These are phyloP conservation scores for Natator depressus DNA, from an alignment of 2,113 vertebrate genomes.

Conservation along the genomic window DNA sequence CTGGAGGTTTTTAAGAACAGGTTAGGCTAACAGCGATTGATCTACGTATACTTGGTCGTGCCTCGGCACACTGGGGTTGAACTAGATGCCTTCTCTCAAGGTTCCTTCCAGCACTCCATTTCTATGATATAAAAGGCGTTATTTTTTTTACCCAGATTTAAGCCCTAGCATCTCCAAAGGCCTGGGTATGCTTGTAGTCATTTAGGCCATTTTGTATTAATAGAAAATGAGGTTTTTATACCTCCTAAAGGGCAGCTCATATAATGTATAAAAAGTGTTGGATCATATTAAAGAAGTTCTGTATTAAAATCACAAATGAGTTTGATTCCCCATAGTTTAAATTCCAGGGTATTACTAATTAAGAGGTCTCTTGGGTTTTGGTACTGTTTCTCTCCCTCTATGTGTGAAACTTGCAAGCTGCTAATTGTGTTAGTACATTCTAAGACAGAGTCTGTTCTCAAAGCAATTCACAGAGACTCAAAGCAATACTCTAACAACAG, in stretches of 20 bases:
- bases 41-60: neutral
- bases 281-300: too few species aligned
- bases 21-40: neutral
- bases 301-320: too few species aligned
- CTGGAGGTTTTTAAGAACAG: neutral
- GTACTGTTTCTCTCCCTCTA: too few species aligned
- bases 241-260: slow-evolving; percentile 31
- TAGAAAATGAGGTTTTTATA: slow-evolving; percentile 19
- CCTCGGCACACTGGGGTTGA: neutral
- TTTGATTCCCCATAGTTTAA: too few species aligned
- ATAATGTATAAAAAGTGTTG: neutral
- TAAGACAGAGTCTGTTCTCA: too few species aligned
- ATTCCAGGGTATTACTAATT: too few species aligned
- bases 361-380: too few species aligned
- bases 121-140: neutral
- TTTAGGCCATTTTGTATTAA: slow-evolving; percentile 38
- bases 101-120: neutral
- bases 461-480: too few species aligned
- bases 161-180: neutral
- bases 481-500: too few species aligned
- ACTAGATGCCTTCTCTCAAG: neutral
- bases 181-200: neutral
- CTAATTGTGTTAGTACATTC: too few species aligned
- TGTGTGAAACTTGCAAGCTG: too few species aligned
- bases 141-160: neutral